Percentiles rank a stretch among this genome's conserved stretches.
Conservation (phyloP, 2,888 invertebrate genomes). For the Notodonta ziczac region DNA sequence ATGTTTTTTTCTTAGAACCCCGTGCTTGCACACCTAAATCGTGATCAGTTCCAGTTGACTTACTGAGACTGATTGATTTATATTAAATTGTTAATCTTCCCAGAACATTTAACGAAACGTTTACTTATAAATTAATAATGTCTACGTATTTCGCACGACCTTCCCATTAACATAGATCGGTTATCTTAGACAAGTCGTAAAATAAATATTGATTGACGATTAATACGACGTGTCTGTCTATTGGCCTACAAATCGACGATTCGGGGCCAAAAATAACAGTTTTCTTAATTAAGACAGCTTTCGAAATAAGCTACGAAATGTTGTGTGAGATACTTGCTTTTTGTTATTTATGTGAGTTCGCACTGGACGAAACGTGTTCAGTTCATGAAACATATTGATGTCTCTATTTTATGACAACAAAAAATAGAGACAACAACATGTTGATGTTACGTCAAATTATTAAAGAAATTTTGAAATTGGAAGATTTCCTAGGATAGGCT, state of each 20-base stretch:
- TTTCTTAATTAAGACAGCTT: constrained; percentile 29
- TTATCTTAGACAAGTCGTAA: constrained; percentile 13
- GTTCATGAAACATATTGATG: too few relatives aligned
- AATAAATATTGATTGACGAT: constrained; percentile 22
- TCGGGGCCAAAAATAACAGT: constrained; percentile 21
- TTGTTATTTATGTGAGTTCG: too few relatives aligned
- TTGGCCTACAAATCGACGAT: constrained; percentile 24
- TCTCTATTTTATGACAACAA: too few relatives aligned
- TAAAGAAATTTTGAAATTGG: too few relatives aligned
- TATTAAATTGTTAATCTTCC: constrained; percentile 17
- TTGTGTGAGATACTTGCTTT: neutral
- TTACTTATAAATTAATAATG: neutral
- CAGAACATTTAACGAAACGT: constrained; percentile 12
- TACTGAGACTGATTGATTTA: constrained; percentile 23
- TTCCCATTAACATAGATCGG: neutral
- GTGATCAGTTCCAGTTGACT: constrained; percentile 31
- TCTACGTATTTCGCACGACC: neutral
- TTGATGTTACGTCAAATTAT: too few relatives aligned
- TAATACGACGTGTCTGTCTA: constrained; percentile 20
- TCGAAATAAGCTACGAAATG: constrained; percentile 32
- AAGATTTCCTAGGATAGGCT: too few relatives aligned
- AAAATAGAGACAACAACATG: too few relatives aligned
- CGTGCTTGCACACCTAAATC: constrained; percentile 20
- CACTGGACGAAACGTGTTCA: too few relatives aligned
- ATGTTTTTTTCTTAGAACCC: constrained; percentile 5